Base-by-base conservation (phyloP, 2,888 invertebrate species). In the Synergus japonicus region DNA sequence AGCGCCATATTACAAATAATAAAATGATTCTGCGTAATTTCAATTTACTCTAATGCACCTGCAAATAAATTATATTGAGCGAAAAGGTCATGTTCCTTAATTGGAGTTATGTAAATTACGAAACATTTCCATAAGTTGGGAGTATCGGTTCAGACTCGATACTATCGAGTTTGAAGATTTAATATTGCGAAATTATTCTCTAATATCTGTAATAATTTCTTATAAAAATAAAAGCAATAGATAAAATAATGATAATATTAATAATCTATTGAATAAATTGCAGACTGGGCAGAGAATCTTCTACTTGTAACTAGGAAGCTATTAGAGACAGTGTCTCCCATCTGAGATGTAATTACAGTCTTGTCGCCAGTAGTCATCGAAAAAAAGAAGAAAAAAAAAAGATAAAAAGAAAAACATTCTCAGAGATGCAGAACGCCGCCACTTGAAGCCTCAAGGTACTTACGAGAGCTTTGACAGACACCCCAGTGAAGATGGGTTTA, bases 391-490 rank as follows among this genome's bases (percentile, higher is more conserved):
- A 65, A 58, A 65, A 37, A 41, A 18, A 12, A 44, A 77, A 67
- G 10, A 13, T 43, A 44, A 37, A n/a, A 64, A 77, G 76, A 13
- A 44, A 65, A 73, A 46, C 49, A 69, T 49, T 69, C 73, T 73
- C 37, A 73, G 49, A 73, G 73, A 73, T 73, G 60, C 64, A 79
- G 78, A 82, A 80, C 81, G 79, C 80, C 77, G 77, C 79, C 81
- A 84, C 73, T 73, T 73, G 73, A 73, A 73, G 73, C 54, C 54
- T 73, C 37, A 86, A 73, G 49, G 87, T 92, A 92, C 94, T 94
- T 94, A 95, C 95, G 93, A 95, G 93, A 87, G 93, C 93, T 92
- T 93, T 93, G 86, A 95, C 95, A 88, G 94, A 94, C 80, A 95
- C 94, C 88, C 94, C 94, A 85, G 93, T 92, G 92, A 94, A 94